Base-by-base conservation (phyloP, 2,797 vertebrate genomes). In the Octomys mimax region DNA sequence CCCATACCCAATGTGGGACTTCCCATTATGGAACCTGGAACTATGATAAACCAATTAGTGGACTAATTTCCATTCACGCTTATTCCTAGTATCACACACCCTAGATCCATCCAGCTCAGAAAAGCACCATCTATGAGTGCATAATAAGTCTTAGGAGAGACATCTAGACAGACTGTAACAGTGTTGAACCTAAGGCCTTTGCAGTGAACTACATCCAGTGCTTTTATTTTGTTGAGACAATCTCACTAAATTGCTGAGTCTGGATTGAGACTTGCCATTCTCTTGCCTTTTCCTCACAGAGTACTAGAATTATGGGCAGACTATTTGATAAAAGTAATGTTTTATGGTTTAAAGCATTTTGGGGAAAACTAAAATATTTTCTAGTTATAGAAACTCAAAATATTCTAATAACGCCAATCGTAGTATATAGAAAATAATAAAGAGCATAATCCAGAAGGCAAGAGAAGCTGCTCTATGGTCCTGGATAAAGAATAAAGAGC, bases 291-390 rank as follows among this genome's bases (percentile, higher is more conserved):
- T 31, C 46, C 28, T 33, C 75, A 52, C 28, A 78, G 75, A 78
- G 75, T 78, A 28, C 75, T 52, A 24, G 2, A 52, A 52, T 78
- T 78, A 78, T 16, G 8, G 42, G 16, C 39, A 66, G 57, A 83
- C 24, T 70, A 13, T 52, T 3, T 86, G 83, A 71, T 87, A 90
- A 94, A 83, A 83, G 16, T 64, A 83, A 31, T 64, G 16, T 42
- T 62, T 46, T 64, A 33, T 89, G 46, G 83, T 36, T 86, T 86
- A 86, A 95, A 59, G 86, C 18, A 52, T 81, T 70, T 70, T 90
- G 28, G 21, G 75, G 42, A 61, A 2, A 57, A 26, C 28, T 39
- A 39, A 39, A 39, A 39, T 39, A 39, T 39, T 39, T 39, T 39
- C 39, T 39, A 39, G 39, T 39, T 39, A 39, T 39, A 39, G 39